Evolutionary conservation across 1,140 invertebrate species (phyloP).

Genomic region (Chlorops oryzae): DNA sequence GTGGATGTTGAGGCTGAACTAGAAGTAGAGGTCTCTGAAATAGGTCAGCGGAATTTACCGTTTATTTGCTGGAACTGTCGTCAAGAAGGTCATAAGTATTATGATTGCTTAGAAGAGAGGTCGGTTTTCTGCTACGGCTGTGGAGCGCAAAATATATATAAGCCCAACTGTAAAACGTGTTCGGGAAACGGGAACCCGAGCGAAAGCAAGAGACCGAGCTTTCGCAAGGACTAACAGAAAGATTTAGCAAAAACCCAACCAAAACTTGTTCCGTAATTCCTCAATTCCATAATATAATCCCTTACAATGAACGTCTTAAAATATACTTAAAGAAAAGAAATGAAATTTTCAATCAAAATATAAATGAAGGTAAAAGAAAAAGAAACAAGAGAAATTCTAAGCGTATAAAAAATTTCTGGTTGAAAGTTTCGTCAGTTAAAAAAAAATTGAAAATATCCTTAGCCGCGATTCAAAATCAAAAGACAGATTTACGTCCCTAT

Average conservation of each 20-base stretch:
- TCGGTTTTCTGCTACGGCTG: slow-evolving; percentile 14
- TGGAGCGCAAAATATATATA: slow-evolving; percentile 5
- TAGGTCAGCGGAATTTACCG: too few species aligned
- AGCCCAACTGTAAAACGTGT: slow-evolving; percentile 1
- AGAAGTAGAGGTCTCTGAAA: too few species aligned
- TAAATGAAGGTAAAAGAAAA: too few species aligned
- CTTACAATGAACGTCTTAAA: slow-evolving; percentile 5
- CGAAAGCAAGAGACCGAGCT: background rate
- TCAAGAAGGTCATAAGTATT: slow-evolving; percentile 8
- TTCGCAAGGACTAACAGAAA: background rate
- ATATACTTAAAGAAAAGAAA: background rate
- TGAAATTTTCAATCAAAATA: too few species aligned
- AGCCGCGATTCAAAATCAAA: too few species aligned
- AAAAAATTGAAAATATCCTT: too few species aligned
- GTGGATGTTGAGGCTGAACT: too few species aligned
- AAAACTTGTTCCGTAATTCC: background rate
- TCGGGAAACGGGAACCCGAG: background rate
- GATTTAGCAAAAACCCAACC: background rate
- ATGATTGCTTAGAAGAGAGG: slow-evolving; percentile 10
- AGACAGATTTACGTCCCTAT: too few species aligned
- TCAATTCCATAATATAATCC: background rate
- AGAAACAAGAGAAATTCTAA: too few species aligned
- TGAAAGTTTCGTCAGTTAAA: too few species aligned
- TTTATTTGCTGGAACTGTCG: slow-evolving; percentile 17
- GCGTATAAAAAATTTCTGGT: too few species aligned